Evolutionary conservation across 2,797 vertebrate genomes (phyloP), one percentile per base, ranked within the genome.

Genomic region (Acanthornis magna): DNA sequence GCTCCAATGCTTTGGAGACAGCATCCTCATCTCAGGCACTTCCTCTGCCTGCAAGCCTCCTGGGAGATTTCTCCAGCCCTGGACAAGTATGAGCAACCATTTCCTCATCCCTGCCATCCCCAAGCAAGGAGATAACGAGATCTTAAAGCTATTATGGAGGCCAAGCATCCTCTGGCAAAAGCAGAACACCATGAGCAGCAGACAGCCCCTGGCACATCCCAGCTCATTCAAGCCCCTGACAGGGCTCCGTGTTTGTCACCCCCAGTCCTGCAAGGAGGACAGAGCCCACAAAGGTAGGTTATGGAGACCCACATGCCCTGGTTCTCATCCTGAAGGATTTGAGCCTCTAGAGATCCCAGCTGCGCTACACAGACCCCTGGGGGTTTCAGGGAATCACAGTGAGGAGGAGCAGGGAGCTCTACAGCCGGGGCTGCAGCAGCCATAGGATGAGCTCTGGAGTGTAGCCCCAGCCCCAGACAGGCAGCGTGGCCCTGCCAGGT

Each of bases 21-120:
- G 40, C 60, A 51, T 89, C 91, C 60, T 78, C 71, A 58, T 79
- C 81, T 72, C 58, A 50, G 58, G 50, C 60, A 15, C 80, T 36
- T 90, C 26, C 17, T 61, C 70, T 80, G 58, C 73, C 91, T 2
- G 0, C 9, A 4, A 81, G 66, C 54, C 70, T 86, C 92, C 84
- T 10, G 2, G 55, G 89, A 94, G 80, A 60, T 20, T 70, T 82
- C 88, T 76, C 74, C 66, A 93, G 80, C 90, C 65, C 65, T 50
- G 38, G 76, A 86, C 55, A 86, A 88, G 80, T 32, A 91, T 9
- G 21, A 95, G 84, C 84, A 96, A 93, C 84, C 93, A 88, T 85
- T 91, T 94, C 74, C 90, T 93, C 62, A 66, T 66, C 91, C 60
- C 67, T 66, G 60, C 63, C 81, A 75, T 42, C 87, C 75, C 43